These are phyloP conservation scores for Cyphomyrmex costatus DNA, from an alignment of 1,140 invertebrate species.

Conservation along the genomic window DNA sequence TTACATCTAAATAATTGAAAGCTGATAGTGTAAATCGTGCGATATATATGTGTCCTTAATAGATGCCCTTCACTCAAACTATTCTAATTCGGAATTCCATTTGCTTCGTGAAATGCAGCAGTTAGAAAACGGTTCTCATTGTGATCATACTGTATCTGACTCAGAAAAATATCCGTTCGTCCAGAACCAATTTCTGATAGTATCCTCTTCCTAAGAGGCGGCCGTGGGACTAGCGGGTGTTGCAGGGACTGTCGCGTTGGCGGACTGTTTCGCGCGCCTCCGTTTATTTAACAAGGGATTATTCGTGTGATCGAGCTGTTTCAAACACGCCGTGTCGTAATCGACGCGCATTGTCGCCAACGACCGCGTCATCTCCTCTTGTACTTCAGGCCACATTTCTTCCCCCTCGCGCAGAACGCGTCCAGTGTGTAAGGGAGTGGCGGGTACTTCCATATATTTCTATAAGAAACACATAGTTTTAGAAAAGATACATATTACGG, in stretches of 20 bases:
- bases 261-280: constrained; percentile 80
- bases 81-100: constrained; percentile 45
- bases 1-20: not conserved
- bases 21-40: constrained; percentile 2
- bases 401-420: constrained; percentile 95
- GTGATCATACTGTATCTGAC: constrained; percentile 75
- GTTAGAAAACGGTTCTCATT: constrained; percentile 75
- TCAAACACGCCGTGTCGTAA: constrained; percentile 91
- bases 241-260: constrained; percentile 53
- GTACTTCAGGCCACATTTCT: constrained; percentile 97
- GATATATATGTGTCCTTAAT: not conserved
- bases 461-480: constrained; percentile 79
- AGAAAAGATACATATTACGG: not conserved
- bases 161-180: constrained; percentile 71
- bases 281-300: constrained; percentile 96
- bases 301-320: constrained; percentile 96
- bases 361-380: constrained; percentile 99
- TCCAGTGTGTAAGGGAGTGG: constrained; percentile 96
- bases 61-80: constrained; percentile 31
- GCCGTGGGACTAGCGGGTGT: constrained; percentile 75
- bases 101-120: constrained; percentile 58
- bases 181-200: not conserved
- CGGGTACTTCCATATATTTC: constrained; percentile 96
- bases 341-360: constrained; percentile 98
- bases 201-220: constrained; percentile 76